Evolutionary conservation across 2,113 vertebrate genomes (phyloP).

Genomic region (Cyprinus carpio): DNA sequence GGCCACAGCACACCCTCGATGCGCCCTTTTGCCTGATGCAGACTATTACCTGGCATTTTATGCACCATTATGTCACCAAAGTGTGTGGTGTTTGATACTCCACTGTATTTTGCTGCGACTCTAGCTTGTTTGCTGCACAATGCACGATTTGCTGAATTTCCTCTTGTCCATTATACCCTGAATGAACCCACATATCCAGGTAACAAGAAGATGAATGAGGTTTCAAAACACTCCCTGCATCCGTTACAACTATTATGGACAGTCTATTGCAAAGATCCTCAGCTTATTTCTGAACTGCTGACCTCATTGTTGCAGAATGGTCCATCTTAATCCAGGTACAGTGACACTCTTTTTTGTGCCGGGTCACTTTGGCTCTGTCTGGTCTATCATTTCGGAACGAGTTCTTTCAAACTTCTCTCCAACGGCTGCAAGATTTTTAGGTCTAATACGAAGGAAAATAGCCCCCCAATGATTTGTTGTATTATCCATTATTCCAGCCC

Average conservation of each 20-base stretch:
- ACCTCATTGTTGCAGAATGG: conserved; percentile 17
- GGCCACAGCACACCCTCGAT: background rate
- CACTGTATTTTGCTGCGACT: background rate
- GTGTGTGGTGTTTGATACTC: background rate
- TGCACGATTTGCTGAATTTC: background rate
- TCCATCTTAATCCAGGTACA: conserved; percentile 14
- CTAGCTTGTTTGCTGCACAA: background rate
- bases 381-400: conserved; percentile 1
- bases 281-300: background rate
- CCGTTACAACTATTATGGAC: conserved; percentile 1
- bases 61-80: background rate
- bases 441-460: conserved; percentile 15
- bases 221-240: conserved; percentile 18
- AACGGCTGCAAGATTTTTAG: conserved; percentile 1
- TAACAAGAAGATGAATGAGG: conserved; percentile 41
- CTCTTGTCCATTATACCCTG: conserved; percentile 11
- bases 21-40: background rate
- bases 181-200: conserved; percentile 22
- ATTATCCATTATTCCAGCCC: conserved; percentile 22
- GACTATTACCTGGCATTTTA: conserved; percentile 2
- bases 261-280: conserved; percentile 6
- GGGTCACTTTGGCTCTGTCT: conserved; percentile 1
- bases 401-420: conserved; percentile 11
- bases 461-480: conserved; percentile 2
- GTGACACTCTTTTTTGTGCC: background rate